Evolutionary conservation across 1,140 invertebrate genomes (phyloP).

Genomic region (Oncopeltus fasciatus): DNA sequence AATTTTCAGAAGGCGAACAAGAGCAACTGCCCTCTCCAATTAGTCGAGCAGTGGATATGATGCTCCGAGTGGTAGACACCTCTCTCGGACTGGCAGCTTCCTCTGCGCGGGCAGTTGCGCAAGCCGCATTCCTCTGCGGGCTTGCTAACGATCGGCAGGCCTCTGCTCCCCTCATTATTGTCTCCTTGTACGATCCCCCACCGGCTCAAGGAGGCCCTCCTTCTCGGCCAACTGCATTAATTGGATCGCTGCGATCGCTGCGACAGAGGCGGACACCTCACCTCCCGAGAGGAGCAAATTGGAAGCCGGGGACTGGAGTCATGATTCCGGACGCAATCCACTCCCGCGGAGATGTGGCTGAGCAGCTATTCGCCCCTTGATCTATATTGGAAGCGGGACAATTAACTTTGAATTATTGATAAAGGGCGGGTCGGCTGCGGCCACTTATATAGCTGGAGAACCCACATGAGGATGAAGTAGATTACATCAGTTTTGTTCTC

Average conservation of each 20-base stretch:
- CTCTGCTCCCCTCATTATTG: background rate
- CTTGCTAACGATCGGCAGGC: background rate
- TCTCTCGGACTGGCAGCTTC: too few species aligned
- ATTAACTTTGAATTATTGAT: constrained; percentile 7
- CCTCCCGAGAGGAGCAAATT: constrained; percentile 5
- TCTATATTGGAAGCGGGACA: background rate
- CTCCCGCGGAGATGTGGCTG: background rate
- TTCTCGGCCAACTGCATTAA: background rate
- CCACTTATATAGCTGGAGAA: background rate
- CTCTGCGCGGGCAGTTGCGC: background rate
- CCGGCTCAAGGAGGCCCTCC: too few species aligned
- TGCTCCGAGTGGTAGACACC: too few species aligned
- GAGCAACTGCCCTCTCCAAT: too few species aligned
- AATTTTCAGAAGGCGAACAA: too few species aligned
- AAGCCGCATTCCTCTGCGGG: constrained; percentile 1
- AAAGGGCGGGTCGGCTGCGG: background rate
- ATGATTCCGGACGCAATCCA: background rate
- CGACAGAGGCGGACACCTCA: too few species aligned
- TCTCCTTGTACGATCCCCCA: background rate
- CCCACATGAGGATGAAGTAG: background rate
- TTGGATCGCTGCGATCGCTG: constrained; percentile 1
- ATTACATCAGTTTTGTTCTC: background rate
- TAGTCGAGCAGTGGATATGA: too few species aligned
- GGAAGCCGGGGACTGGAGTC: background rate
- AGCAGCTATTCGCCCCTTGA: background rate